These are phyloP conservation scores for Yponomeuta plumbellus DNA, from an alignment of 2,888 invertebrate genomes.

Conservation along the genomic window DNA sequence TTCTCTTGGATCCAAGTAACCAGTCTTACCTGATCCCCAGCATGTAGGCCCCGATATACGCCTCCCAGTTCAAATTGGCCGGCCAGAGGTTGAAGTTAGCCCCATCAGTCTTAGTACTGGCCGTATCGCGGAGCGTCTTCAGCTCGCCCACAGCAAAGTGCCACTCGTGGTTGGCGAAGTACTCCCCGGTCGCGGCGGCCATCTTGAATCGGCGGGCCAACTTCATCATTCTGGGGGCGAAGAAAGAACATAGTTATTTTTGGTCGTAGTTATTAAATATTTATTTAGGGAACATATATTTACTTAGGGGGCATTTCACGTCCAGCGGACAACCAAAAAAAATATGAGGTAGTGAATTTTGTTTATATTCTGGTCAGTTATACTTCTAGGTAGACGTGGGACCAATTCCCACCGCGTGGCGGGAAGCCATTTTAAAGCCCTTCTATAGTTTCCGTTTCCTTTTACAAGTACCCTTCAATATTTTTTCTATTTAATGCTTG, in stretches of 20 bases:
- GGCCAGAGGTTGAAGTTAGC: conserved; percentile 46
- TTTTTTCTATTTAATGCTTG: too few relatives aligned
- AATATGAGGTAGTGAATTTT: too few relatives aligned
- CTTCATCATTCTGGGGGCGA: conserved; percentile 84
- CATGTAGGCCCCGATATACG: conserved; percentile 87
- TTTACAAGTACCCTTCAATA: too few relatives aligned
- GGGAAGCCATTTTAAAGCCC: too few relatives aligned
- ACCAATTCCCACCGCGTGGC: too few relatives aligned
- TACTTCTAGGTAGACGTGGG: too few relatives aligned
- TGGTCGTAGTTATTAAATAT: too few relatives aligned
- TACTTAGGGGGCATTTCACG: too few relatives aligned
- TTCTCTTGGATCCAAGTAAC: not conserved
- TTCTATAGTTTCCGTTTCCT: too few relatives aligned
- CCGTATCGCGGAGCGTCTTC: conserved; percentile 72
- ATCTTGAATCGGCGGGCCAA: conserved; percentile 87
- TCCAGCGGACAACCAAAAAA: too few relatives aligned
- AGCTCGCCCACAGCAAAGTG: conserved; percentile 82
- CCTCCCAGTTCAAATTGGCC: conserved; percentile 83
- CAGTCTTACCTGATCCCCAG: conserved; percentile 78
- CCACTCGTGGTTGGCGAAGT: conserved; percentile 92
- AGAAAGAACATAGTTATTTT: not conserved
- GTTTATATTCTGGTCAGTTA: too few relatives aligned
- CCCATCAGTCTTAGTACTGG: conserved; percentile 70
- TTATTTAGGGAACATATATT: too few relatives aligned
- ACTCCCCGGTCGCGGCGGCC: conserved; percentile 87